Evolutionary conservation across 92 coral and sea anemone species (phyloP).

Genomic region (Palythoa grandis): DNA sequence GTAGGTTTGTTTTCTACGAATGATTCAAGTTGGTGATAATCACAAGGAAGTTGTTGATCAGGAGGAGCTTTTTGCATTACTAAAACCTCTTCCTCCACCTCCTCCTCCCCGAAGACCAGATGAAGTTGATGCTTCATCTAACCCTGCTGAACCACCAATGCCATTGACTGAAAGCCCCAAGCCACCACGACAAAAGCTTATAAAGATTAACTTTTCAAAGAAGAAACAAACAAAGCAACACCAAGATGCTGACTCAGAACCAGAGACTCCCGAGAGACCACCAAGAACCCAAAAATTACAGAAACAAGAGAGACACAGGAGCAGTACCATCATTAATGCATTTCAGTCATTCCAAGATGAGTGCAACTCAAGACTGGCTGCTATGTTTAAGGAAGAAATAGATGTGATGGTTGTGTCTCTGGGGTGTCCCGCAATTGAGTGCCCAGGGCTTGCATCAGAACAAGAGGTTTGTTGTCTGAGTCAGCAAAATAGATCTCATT

Average conservation of each 20-base stretch:
- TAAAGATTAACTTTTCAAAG: constrained; percentile 13
- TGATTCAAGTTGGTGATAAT: constrained; percentile 30
- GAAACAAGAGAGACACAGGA: not conserved
- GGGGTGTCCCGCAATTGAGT: constrained; percentile 29
- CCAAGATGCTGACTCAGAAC: constrained; percentile 32
- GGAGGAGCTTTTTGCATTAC: constrained; percentile 19
- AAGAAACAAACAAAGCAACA: constrained; percentile 23
- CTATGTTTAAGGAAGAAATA: constrained; percentile 30
- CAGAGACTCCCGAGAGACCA: constrained; percentile 39
- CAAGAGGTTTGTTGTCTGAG: constrained; percentile 16
- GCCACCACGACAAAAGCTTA: constrained; percentile 25
- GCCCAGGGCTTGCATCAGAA: constrained; percentile 43
- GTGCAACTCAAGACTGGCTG: constrained; percentile 17
- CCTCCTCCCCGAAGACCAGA: constrained; percentile 39
- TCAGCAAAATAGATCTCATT: not conserved
- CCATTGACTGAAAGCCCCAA: constrained; percentile 10
- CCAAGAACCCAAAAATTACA: constrained; percentile 19
- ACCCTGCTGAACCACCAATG: not conserved
- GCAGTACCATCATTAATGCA: constrained; percentile 8
- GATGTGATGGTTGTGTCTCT: constrained; percentile 40
- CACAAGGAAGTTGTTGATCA: constrained; percentile 15
- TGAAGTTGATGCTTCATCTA: not conserved
- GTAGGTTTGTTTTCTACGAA: constrained; percentile 40
- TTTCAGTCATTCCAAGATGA: constrained; percentile 36
- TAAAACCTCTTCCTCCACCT: constrained; percentile 37